phyloP scores from a whole-genome alignment of 2,888 invertebrate species.

The Hipparchia semele region DNA sequence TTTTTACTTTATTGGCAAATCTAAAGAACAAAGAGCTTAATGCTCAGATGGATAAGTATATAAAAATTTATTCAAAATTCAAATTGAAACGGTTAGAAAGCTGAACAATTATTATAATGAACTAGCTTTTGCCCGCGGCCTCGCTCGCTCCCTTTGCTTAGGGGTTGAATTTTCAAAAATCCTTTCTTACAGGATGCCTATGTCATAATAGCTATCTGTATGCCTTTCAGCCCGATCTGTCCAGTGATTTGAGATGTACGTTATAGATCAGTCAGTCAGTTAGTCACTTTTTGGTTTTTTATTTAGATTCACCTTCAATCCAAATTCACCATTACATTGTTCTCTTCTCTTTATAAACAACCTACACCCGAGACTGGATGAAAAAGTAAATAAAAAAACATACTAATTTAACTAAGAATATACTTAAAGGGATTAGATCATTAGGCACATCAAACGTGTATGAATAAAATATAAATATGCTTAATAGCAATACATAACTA shows the following conservation, averaged over 20 bases:
- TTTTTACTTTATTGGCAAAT: too few relatives aligned
- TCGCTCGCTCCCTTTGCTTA: too few relatives aligned
- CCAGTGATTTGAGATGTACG: too few relatives aligned
- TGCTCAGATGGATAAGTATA: not conserved
- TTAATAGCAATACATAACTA: conserved; percentile 3
- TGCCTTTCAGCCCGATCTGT: too few relatives aligned
- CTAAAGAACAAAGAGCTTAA: too few relatives aligned
- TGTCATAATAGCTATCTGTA: too few relatives aligned
- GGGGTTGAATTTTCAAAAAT: too few relatives aligned
- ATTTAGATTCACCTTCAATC: not conserved
- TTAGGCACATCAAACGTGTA: not conserved
- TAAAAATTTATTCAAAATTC: not conserved
- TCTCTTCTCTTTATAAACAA: conserved; percentile 1
- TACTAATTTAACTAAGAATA: not conserved
- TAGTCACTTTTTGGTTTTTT: too few relatives aligned
- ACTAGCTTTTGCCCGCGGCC: too few relatives aligned
- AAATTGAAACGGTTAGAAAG: not conserved
- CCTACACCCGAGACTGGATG: conserved; percentile 1
- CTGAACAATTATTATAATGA: not conserved
- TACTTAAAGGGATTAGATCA: conserved; percentile 9
- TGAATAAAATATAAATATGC: conserved; percentile 10
- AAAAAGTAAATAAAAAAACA: not conserved
- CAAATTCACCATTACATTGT: not conserved
- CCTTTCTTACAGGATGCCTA: too few relatives aligned
- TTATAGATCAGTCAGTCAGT: too few relatives aligned